phyloP scores from a whole-genome alignment of 2,888 invertebrate genomes.

The Hecatera dysodea region DNA sequence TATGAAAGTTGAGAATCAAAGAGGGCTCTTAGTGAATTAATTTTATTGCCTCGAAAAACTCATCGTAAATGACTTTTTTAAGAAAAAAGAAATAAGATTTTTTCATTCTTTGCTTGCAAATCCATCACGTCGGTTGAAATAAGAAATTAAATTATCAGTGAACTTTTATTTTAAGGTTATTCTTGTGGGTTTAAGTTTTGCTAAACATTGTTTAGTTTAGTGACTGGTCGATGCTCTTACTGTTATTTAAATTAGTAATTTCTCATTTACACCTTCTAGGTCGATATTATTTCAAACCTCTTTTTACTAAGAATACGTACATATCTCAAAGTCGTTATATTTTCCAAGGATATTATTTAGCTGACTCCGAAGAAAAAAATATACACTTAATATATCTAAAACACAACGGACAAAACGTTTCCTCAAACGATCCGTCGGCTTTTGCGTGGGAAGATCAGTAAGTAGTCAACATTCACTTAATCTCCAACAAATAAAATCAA shows the following conservation, averaged over 20 bases:
- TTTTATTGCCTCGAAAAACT: conserved; percentile 63
- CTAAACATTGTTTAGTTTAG: no score
- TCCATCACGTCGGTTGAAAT: conserved; percentile 45
- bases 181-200: conserved; percentile 9
- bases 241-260: neutral
- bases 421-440: neutral
- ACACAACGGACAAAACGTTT: conserved; percentile 3
- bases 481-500: neutral
- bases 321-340: neutral
- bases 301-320: no score
- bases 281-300: no score
- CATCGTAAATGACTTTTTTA: conserved; percentile 57
- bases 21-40: conserved; percentile 61
- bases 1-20: conserved; percentile 60
- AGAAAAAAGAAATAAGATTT: conserved; percentile 42
- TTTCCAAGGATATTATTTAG: neutral
- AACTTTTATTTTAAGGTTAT: conserved; percentile 24
- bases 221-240: neutral
- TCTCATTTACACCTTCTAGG: neutral
- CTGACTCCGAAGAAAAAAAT: conserved; percentile 8
- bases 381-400: neutral
- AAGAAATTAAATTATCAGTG: conserved; percentile 47
- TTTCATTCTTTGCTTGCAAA: conserved; percentile 37
- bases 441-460: conserved; percentile 10
- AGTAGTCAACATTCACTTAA: conserved; percentile 14